Base-by-base conservation (phyloP, 2,888 invertebrate genomes). In the Dryobotodes eremita region DNA sequence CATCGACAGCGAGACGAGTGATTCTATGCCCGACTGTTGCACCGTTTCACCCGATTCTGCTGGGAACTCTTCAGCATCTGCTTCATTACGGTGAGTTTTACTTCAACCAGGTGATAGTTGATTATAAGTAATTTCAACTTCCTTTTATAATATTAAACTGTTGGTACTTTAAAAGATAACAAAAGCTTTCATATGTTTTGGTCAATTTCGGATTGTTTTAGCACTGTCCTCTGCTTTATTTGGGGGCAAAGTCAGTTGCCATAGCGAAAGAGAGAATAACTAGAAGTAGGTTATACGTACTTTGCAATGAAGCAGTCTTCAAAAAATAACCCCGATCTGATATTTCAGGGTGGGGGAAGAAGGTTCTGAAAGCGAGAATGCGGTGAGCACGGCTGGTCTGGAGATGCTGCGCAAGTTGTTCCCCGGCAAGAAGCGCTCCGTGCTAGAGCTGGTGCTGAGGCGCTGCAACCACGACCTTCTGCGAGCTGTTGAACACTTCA, bases 391-490 rank as follows among this genome's bases (percentile, higher is more conserved):
- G 36, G 98, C 98, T 71, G 98, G 98, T 75, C 95, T 98, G 90
- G 99, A 99, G 89, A 98, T 99, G 97, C 96, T 99, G 64, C 97
- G 98, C 20, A 98, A 98, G 87, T 96, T 99, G 57, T 99, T 99
- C 93, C 99, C 99, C 0, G 98, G 98, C 90, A 98, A 99, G 90
- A 99, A 99, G 93, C 97, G 98, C 2, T 98, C 98, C 0, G 99
- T 99, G 1, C 95, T 99, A 72, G 99, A 99, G 92, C 96, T 99
- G 87, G 99, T 99, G n/a, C 96, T 99, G 66, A 98, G 99, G 86
- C 98, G 99, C 57, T 99, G 99, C 94, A 99, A 99, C 92, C 98
- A 99, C 87, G 99, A 99, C 92, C 95, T 99, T 70, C 97, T 99
- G 23, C 98, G 98, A 89, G 98, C 99, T 13, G 99, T 99, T 75